Percentiles rank a stretch among this genome's conserved stretches.
These are phyloP conservation scores for Dendropsophus ebraccatus DNA, from an alignment of 2,113 vertebrate genomes.

Conservation along the genomic window DNA sequence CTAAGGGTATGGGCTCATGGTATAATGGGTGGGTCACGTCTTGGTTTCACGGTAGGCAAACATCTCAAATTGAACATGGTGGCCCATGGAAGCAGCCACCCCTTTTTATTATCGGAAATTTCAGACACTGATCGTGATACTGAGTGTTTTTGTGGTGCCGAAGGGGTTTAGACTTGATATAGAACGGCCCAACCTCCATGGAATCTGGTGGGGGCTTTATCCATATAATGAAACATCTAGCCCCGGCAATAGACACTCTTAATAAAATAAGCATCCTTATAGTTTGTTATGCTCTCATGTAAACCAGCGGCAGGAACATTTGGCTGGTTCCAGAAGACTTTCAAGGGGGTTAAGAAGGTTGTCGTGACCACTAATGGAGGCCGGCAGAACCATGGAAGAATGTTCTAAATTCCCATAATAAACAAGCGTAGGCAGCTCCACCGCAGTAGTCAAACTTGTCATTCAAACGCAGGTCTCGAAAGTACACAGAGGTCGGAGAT, in stretches of 20 bases:
- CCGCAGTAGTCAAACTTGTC: slow-evolving; percentile 20
- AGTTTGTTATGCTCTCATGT: neutral
- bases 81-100: too few relatives aligned
- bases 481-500: slow-evolving; percentile 4
- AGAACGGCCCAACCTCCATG: neutral
- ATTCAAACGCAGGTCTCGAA: neutral
- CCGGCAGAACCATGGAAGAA: slow-evolving; percentile 1
- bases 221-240: neutral
- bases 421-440: slow-evolving; percentile 25
- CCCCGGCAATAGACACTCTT: neutral
- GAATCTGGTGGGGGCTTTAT: neutral
- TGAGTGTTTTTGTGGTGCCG: neutral
- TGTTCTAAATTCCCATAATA: slow-evolving; percentile 31
- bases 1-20: too few relatives aligned
- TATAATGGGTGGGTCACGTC: too few relatives aligned
- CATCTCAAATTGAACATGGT: too few relatives aligned
- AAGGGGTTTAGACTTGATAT: neutral
- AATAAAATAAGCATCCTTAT: neutral
- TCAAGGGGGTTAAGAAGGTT: neutral
- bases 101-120: neutral
- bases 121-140: neutral
- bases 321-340: neutral
- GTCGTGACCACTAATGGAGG: slow-evolving; percentile 11
- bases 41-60: too few relatives aligned
- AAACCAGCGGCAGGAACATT: neutral